These are phyloP conservation scores for Cerastis rubricosa DNA, from an alignment of 2,888 invertebrate genomes.

Conservation along the genomic window DNA sequence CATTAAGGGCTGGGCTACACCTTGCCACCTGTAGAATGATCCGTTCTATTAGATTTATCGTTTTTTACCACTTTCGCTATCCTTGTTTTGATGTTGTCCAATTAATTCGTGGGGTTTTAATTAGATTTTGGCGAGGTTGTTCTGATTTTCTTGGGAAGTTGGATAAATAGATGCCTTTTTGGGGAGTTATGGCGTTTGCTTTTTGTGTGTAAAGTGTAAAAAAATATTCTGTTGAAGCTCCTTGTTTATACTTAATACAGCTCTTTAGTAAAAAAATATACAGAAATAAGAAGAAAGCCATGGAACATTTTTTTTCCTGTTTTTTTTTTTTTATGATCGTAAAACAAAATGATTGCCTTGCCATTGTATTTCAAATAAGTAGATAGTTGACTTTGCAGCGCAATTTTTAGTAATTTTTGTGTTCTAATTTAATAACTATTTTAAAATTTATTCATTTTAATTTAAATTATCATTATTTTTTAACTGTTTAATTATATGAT, in stretches of 20 bases:
- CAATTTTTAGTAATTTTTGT: not conserved
- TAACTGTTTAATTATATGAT: not conserved
- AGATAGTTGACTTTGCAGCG: not conserved
- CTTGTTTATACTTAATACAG: no score
- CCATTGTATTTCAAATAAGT: not conserved
- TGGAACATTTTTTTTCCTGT: not conserved
- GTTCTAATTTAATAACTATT: not conserved
- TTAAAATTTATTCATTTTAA: not conserved
- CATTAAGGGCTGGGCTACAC: slow-evolving; percentile 81
- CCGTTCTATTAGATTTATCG: slow-evolving; percentile 78
- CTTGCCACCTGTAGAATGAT: slow-evolving; percentile 87
- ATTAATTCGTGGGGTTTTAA: slow-evolving; percentile 40
- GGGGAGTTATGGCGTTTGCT: not conserved
- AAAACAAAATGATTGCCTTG: not conserved
- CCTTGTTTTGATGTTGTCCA: slow-evolving; percentile 55
- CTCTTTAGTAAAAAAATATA: not conserved
- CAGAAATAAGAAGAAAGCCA: not conserved
- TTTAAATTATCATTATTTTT: no score
- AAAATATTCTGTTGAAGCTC: not conserved
- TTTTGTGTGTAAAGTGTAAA: not conserved
- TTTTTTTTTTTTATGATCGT: no score
- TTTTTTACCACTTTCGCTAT: slow-evolving; percentile 71
- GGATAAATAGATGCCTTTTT: accelerated
- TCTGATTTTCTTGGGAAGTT: not conserved
- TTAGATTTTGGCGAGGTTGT: slow-evolving; percentile 21